Base-by-base conservation (phyloP, 1,140 invertebrate genomes). In the Brachionus asplanchnoidis region DNA sequence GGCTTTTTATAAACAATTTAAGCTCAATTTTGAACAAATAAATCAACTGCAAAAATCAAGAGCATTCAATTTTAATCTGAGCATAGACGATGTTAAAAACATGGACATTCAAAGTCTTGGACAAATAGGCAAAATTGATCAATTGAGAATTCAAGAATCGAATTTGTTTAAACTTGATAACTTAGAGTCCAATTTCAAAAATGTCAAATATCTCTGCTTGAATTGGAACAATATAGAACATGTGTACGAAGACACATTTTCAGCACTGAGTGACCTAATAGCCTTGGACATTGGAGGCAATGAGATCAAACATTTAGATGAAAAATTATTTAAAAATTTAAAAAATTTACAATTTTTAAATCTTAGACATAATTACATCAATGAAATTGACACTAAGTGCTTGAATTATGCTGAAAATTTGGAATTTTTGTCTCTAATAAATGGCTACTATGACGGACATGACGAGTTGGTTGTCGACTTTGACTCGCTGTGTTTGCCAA, bases 361-460 rank as follows among this genome's bases (percentile, higher is more conserved):
- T 73, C 36, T 73, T 3, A 73, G 68, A 73, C 68, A 73, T 2
- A 73, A 73, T 11, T 73, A 73, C 1, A 40, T 73, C 7, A 42
- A 73, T 0, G 7, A 40, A 73, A 73, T 73, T 8, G 36, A 73
- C 7, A 20, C 40, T 8, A 42, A 6, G 12, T 73, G 17, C 5
- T 42, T 73, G 8, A 73, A 73, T 73, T 36, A 8, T 73, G 32
- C 40, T 4, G 4, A 23, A 73, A 73, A 73, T 46, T 73, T 73
- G 36, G 14, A 73, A 40, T 73, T 73, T 73, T 73, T 73, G 68
- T 73, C 68, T 28, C 36, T 73, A 7, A 44, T 73, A 40, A 73
- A 73, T 23, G 68, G 68, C 9, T 46, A 20, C 68, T 73, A 73
- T 40, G 68, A 73, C 36, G 17, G 12, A 42, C 32, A 40, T 26